Conservation (phyloP, 2,113 vertebrate species). For the Dendrocopos noguchii region DNA sequence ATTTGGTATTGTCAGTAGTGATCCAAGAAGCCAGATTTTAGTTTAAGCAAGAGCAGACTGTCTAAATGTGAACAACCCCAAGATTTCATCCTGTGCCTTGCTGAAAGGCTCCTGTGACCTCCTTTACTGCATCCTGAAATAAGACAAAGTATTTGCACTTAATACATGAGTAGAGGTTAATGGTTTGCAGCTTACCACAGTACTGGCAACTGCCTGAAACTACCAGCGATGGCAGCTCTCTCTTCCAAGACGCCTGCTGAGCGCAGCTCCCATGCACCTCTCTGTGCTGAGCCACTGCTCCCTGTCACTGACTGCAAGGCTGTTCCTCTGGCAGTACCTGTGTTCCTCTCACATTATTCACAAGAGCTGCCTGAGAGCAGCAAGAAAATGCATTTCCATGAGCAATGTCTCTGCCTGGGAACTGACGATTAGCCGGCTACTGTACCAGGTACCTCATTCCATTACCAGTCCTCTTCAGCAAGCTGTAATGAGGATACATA, state of each 20-base stretch:
- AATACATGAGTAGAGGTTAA: neutral
- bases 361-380: neutral
- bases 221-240: rapidly evolving
- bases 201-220: rapidly evolving
- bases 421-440: neutral
- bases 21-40: neutral
- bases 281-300: neutral
- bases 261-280: rapidly evolving
- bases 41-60: neutral
- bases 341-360: neutral
- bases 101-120: neutral
- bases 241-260: neutral
- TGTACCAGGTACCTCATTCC: neutral
- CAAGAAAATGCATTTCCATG: neutral
- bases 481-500: slow-evolving; percentile 3
- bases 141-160: neutral
- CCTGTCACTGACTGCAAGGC: neutral
- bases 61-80: neutral
- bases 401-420: neutral
- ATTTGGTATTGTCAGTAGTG: neutral
- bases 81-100: neutral
- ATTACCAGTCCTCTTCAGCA: slow-evolving; percentile 4
- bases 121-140: neutral
- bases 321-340: rapidly evolving
- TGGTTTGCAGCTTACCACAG: neutral